Evolutionary conservation across 2,888 invertebrate species (phyloP), one percentile per base, ranked within the genome.

Genomic region (Drosophila tanythrix): DNA sequence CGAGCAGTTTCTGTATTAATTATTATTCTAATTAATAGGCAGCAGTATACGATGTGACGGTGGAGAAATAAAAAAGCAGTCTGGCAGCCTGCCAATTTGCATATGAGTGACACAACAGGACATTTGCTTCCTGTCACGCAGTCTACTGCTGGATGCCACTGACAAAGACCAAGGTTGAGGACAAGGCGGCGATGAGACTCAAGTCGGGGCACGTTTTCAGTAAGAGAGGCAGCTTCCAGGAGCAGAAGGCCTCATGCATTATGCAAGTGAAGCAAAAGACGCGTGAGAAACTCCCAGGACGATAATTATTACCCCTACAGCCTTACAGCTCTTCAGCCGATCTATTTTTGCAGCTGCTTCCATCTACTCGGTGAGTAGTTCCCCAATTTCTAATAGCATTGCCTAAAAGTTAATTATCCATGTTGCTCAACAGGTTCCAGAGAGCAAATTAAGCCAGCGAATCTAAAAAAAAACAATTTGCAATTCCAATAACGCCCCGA

Each of bases 91-190:
- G 80, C 71, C 83, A 90, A 90, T 88, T 88, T 88, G 89, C 90
- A 88, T 88, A 88, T 90, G 89, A 90, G 88, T 88, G 88, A 89
- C 88, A 90, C 88, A 83, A 83, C 88, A 90, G 88, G 88, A 88
- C 88, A 88, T 77, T 81, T 65, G 78, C 90, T 83, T 90, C 87
- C 90, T 90, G 83, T 80, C 83, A 88, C 81, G 75, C 82, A 85
- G 79, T 33, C 56, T 56, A 25, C 77, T 60, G 78, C 70, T 59
- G 33, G 36, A 53, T 38, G 60, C 43, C 58, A 70, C 52, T 48
- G 70, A 60, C 70, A 69, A 70, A 58, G 27, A 58, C 70, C 43
- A 79, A 76, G 72, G 67, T 52, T 65, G 66, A 63, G 64, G 65
- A 50, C 62, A 63, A 60, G 76, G 50, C 55, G 62, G 46, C 67